phyloP scores from a whole-genome alignment of 2,113 vertebrate genomes.

The Pygoscelis adeliae region DNA sequence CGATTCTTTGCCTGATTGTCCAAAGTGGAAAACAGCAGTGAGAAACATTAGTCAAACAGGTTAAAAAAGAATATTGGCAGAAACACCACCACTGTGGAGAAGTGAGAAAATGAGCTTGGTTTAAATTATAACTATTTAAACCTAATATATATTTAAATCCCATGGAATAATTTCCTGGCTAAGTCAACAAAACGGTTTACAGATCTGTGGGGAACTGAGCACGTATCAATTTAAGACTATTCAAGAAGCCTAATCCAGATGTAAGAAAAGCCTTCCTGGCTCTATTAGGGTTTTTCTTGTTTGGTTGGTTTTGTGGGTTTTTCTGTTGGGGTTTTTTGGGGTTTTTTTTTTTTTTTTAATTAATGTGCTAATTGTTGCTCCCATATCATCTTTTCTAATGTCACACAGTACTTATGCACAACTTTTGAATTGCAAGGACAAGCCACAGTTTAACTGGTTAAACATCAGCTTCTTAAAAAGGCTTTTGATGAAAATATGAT shows the following conservation, averaged over 20 bases:
- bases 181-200: background rate
- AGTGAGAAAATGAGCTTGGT: background rate
- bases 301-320: background rate
- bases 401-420: background rate
- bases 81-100: background rate
- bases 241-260: background rate
- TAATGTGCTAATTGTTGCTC: background rate
- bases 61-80: background rate
- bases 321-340: background rate
- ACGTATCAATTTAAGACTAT: background rate
- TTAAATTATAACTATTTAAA: background rate
- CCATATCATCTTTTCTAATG: background rate
- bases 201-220: background rate
- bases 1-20: slow-evolving; percentile 86
- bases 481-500: background rate
- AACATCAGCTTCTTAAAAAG: background rate
- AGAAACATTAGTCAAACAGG: background rate
- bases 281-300: background rate
- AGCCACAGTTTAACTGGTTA: background rate
- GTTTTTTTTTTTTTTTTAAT: background rate
- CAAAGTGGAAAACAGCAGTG: background rate
- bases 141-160: background rate
- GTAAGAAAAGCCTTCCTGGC: background rate
- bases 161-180: background rate
- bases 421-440: background rate